Base-by-base conservation (phyloP, 2,888 invertebrate genomes). In the Drosophila testacea region DNA sequence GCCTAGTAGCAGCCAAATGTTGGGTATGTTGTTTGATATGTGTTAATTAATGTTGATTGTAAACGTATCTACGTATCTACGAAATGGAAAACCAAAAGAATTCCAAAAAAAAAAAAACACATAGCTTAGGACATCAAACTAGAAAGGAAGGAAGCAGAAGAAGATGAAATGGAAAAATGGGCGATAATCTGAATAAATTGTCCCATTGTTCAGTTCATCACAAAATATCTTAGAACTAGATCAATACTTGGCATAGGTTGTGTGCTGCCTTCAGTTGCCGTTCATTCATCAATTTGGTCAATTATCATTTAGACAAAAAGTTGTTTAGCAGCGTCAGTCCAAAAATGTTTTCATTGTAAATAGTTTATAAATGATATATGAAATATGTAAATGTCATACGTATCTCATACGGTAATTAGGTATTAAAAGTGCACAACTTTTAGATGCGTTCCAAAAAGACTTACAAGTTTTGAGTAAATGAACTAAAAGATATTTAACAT, bases 381-480 rank as follows among this genome's bases (percentile, higher is more conserved):
- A 54, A 63, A 69, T 59, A 61, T 78, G 74, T 79, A 77, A 79
- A 85, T 85, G 83, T 77, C 77, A 71, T 71, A 59, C 47, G 52
- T 44, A 57, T 64, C 41, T 56, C 38, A 63, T 52, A 64, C 61
- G 54, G 47, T 66, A 46, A 62, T 67, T 83, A 83, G 76, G 67
- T 64, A 69, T 68, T 64, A 57, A 62, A 76, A 67, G 70, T 74
- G 84, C 83, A 89, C 89, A 79, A 84, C 64, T 83, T 86, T 69
- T 79, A 85, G 85, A 86, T 73, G 81, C 86, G 83, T 85, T 88
- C 81, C 69, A 84, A 86, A 69, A 70, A 86, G 87, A 84, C 83
- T 88, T 88, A 87, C 66, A 79, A 72, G 74, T 88, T 67, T 88
- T 77, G 70, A 77, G 70, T 77, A 76, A 65, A 74, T 39, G 46